Conservation (phyloP, 2,888 invertebrate species). For the Cephus sareptanus region DNA sequence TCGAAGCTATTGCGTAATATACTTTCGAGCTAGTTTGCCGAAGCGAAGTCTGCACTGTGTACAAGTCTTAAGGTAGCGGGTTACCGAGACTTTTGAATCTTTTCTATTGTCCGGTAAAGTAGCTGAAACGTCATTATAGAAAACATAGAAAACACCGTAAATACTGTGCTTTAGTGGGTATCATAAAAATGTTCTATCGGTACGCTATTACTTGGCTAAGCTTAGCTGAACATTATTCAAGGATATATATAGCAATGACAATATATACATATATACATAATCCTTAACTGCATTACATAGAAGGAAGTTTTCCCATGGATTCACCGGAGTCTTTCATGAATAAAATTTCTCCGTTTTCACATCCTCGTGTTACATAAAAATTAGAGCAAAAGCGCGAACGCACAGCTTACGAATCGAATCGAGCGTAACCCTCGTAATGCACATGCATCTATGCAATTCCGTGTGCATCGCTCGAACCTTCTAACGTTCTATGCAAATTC, state of each 20-base stretch:
- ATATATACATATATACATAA: no score
- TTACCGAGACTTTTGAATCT: no score
- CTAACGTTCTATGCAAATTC: slow-evolving; percentile 17
- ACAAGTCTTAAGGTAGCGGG: no score
- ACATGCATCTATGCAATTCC: not conserved
- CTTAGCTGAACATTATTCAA: no score
- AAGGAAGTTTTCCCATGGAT: slow-evolving; percentile 36
- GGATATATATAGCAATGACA: no score
- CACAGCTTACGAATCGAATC: not conserved
- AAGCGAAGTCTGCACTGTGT: slow-evolving; percentile 25
- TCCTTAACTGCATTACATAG: slow-evolving; percentile 16
- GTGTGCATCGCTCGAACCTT: not conserved
- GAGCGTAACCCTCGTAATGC: not conserved
- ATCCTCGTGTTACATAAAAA: slow-evolving; percentile 45
- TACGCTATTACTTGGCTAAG: no score
- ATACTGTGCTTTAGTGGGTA: no score
- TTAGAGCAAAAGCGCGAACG: slow-evolving; percentile 27
- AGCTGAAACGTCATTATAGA: no score
- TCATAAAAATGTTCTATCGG: no score
- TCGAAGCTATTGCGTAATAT: slow-evolving; percentile 54
- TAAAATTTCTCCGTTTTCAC: slow-evolving; percentile 49
- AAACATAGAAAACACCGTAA: no score
- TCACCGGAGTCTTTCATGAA: slow-evolving; percentile 35
- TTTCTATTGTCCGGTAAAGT: no score
- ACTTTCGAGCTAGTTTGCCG: slow-evolving; percentile 50